Evolutionary conservation across 64 coral and sea anemone species (phyloP), one percentile per base, ranked within the genome.

Genomic region (Cladopsammia gracilis): DNA sequence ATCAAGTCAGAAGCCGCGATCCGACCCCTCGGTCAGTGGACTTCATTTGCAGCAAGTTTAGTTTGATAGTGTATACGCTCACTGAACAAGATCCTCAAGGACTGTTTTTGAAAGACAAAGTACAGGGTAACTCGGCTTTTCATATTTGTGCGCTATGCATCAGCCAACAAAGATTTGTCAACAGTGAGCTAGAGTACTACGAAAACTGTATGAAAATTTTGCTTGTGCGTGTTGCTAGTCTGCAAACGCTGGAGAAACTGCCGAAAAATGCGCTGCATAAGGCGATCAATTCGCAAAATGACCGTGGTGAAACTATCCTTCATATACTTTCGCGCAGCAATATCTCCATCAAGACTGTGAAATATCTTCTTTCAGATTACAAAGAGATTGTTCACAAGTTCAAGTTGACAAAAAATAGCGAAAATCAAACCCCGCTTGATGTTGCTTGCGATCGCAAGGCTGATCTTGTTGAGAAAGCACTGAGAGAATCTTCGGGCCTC

Each of bases 151-250:
- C 80, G n/a, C 61, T 84, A 8, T 84, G 80, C 45, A 84, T 84
- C 5, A 68, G 61, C 62, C 60, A 84, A 46, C 80, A 84, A 66
- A 44, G 20, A 68, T 64, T 61, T 14, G 20, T 67, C 12, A 49
- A 34, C 47, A 67, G 80, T 66, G 80, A 84, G 64, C 48, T 84
- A 50, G 80, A 84, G 11, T 84, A 84, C 80, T 84, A 84, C 46
- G 80, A 84, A 48, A 67, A 84, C 20, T 84, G 80, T 46, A 84
- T 84, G 80, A 84, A 84, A 84, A 67, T 67, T 67, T 84, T 84
- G 58, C 80, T 84, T 15, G 44, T 49, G 20, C 62, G 80, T 24
- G 61, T 84, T 2, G 23, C 60, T 15, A 50, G 44, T 11, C 62
- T 84, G 11, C 60, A 84, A 8, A 84, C 60, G 1, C 66, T 67